These are phyloP conservation scores for Sinocyclocheilus maitianheensis DNA, from an alignment of 2,113 vertebrate species.

Conservation along the genomic window DNA sequence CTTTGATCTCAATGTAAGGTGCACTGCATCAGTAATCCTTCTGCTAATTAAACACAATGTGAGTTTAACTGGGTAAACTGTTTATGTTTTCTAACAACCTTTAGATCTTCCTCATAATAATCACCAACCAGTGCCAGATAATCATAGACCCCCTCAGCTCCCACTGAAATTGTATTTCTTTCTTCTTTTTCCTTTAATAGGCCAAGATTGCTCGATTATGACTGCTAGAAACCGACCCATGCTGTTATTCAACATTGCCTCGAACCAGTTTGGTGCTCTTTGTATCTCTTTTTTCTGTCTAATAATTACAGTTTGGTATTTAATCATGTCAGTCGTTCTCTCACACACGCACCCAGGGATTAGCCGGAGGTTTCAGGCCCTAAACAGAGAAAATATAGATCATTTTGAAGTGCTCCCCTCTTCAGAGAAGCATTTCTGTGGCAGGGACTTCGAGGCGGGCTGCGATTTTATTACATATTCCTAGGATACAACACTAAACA, in stretches of 20 bases:
- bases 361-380: constrained; percentile 4
- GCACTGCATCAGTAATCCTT: constrained; percentile 24
- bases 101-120: constrained; percentile 25
- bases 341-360: neutral
- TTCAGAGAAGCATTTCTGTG: constrained; percentile 54
- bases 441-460: constrained; percentile 41
- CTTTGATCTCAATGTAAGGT: constrained; percentile 43
- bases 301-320: constrained; percentile 35
- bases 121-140: neutral
- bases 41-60: constrained; percentile 43
- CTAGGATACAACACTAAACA: constrained; percentile 56
- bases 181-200: neutral
- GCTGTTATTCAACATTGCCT: constrained; percentile 16
- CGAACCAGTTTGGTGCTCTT: constrained; percentile 16
- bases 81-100: constrained; percentile 28
- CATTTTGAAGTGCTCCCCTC: constrained; percentile 52
- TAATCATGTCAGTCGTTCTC: constrained; percentile 30
- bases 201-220: neutral
- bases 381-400: constrained; percentile 45
- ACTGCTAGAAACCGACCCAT: neutral
- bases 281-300: neutral
- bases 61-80: constrained; percentile 37
- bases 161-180: neutral
- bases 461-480: constrained; percentile 58
- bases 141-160: neutral